These are phyloP conservation scores for Grallaria varia DNA, from an alignment of 2,113 vertebrate species.

Conservation along the genomic window DNA sequence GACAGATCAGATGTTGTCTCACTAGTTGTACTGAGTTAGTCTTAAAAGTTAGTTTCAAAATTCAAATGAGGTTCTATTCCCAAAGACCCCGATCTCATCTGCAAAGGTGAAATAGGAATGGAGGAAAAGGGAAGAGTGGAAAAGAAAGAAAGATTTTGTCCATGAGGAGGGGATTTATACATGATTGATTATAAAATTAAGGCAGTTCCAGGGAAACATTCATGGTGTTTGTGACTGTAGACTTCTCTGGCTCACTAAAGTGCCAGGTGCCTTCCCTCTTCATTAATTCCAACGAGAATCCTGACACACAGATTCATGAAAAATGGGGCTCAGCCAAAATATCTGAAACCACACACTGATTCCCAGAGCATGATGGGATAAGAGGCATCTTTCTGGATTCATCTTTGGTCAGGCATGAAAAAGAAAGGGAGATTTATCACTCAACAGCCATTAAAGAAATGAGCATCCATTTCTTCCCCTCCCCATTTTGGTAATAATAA, in stretches of 20 bases:
- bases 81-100: background rate
- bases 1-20: constrained; percentile 30
- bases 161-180: background rate
- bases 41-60: constrained; percentile 17
- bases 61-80: constrained; percentile 30
- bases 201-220: background rate
- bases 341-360: background rate
- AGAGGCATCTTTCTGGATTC: background rate
- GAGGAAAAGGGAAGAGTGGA: background rate
- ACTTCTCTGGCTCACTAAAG: background rate
- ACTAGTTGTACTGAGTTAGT: background rate
- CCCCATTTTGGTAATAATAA: background rate
- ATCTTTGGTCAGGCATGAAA: background rate
- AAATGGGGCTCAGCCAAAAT: background rate
- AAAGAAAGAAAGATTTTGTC: background rate
- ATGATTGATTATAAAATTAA: background rate
- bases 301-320: background rate
- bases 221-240: background rate
- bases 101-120: background rate
- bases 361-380: background rate
- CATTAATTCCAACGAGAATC: background rate
- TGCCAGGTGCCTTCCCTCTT: background rate
- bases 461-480: background rate
- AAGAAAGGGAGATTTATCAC: background rate
- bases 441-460: background rate